Evolutionary conservation across 2,888 invertebrate genomes (phyloP).

Genomic region (Minunthozetes semirufus): DNA sequence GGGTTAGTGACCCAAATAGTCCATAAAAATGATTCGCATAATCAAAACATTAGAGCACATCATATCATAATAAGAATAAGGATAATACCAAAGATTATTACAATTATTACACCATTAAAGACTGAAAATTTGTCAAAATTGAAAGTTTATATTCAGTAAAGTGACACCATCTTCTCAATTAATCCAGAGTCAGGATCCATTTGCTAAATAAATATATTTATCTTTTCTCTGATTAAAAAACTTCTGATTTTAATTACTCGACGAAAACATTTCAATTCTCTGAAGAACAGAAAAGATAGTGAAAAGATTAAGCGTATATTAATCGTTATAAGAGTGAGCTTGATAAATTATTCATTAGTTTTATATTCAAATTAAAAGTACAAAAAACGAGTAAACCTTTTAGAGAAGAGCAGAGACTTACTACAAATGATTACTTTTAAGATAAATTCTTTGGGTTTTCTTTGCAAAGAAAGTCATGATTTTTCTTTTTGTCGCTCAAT

Average conservation of each 20-base stretch:
- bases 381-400: background rate
- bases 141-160: background rate
- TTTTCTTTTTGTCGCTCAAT: too few relatives aligned
- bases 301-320: background rate
- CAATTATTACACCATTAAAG: too few relatives aligned
- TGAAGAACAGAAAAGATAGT: background rate
- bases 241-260: background rate
- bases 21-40: background rate
- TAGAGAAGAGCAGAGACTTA: background rate
- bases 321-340: background rate
- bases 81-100: background rate
- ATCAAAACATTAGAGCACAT: background rate
- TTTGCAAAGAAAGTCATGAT: too few relatives aligned
- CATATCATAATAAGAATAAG: background rate
- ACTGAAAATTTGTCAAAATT: too few relatives aligned
- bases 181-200: background rate
- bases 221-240: background rate
- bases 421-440: too few relatives aligned
- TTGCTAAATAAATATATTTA: background rate
- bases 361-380: background rate
- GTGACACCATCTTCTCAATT: background rate
- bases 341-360: conserved; percentile 1
- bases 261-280: background rate
- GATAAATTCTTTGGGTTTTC: too few relatives aligned
- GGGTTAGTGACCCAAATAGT: conserved; percentile 25